Evolutionary conservation across 2,888 invertebrate genomes (phyloP).

Genomic region (Sinelater perroti): DNA sequence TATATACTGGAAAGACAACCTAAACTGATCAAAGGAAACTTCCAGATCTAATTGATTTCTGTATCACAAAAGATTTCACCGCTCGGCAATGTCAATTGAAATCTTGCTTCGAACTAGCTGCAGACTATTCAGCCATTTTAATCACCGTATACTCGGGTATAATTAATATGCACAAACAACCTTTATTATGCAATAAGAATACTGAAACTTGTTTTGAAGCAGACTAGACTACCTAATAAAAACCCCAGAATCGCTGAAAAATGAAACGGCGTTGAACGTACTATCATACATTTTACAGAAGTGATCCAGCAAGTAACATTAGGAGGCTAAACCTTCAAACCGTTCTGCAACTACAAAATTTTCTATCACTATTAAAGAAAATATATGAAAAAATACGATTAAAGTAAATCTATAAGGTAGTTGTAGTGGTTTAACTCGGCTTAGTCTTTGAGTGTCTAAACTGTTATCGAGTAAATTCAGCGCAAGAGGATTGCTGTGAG

Average conservation of each 20-base stretch:
- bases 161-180: slow-evolving; percentile 16
- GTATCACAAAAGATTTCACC: slow-evolving; percentile 10
- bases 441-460: too few species aligned
- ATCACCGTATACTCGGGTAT: slow-evolving; percentile 7
- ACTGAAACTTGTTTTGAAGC: slow-evolving; percentile 6
- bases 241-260: neutral
- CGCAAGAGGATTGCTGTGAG: too few species aligned
- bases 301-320: too few species aligned
- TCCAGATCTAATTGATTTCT: slow-evolving; percentile 17
- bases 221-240: slow-evolving; percentile 11
- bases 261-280: too few species aligned
- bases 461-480: too few species aligned
- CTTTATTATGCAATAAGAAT: slow-evolving; percentile 10
- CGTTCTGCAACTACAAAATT: too few species aligned
- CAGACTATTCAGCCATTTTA: slow-evolving; percentile 6
- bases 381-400: too few species aligned
- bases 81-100: slow-evolving; percentile 2
- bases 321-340: too few species aligned
- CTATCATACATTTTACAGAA: too few species aligned
- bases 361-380: too few species aligned
- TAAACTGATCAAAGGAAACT: slow-evolving; percentile 26
- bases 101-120: slow-evolving; percentile 17
- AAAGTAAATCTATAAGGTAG: too few species aligned
- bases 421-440: too few species aligned
- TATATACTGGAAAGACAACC: slow-evolving; percentile 33